phyloP scores from a whole-genome alignment of 2,797 vertebrate species.

The Crocodylus rhombifer region DNA sequence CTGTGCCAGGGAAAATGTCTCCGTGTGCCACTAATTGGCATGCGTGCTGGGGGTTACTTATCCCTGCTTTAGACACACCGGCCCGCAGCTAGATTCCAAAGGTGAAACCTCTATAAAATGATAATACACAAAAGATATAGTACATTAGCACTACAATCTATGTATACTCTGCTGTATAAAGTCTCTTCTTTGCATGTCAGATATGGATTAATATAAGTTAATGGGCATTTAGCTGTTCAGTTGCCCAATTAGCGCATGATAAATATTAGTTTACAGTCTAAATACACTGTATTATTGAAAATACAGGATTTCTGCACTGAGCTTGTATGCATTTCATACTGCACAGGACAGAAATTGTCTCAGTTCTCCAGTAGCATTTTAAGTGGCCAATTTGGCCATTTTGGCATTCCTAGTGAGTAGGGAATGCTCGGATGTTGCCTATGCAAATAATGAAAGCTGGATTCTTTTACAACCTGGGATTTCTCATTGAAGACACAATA shows the following conservation, averaged over 20 bases:
- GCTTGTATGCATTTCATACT: not conserved
- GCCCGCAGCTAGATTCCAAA: too few relatives aligned
- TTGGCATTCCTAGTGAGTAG: not conserved
- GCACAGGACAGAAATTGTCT: not conserved
- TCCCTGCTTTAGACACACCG: too few relatives aligned
- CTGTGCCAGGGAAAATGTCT: too few relatives aligned
- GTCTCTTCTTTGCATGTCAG: not conserved
- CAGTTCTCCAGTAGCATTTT: not conserved
- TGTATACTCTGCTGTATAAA: not conserved
- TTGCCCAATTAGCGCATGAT: not conserved
- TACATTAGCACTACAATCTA: not conserved
- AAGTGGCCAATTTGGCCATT: not conserved
- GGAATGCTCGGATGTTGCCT: not conserved
- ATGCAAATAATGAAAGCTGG: not conserved
- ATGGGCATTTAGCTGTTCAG: not conserved
- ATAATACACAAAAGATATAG: too few relatives aligned
- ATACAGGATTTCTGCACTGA: not conserved
- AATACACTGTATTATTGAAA: not conserved
- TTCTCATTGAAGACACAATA: constrained; percentile 14
- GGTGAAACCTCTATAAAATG: too few relatives aligned
- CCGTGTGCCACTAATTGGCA: too few relatives aligned
- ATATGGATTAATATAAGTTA: not conserved
- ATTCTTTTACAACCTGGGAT: not conserved
- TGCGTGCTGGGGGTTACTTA: too few relatives aligned
- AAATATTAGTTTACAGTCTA: not conserved